A percentile compares a stretch with the other conserved stretches of the same genome.
Conservation (phyloP, 2,888 invertebrate species). For the Erebia aethiops region DNA sequence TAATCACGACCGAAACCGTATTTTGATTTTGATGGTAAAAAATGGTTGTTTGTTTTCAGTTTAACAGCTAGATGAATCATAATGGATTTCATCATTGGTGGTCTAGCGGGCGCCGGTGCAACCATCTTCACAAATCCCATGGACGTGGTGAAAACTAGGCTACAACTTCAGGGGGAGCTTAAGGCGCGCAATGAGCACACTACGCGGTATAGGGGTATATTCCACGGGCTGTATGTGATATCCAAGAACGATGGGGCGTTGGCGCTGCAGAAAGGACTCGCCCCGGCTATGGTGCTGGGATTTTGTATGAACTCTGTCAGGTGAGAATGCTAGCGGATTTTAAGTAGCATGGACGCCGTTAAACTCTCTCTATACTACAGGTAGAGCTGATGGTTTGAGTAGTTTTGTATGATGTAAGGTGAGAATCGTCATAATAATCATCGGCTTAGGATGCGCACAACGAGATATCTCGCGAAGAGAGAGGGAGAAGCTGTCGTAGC, state of each 20-base stretch:
- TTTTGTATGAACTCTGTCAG: slow-evolving; percentile 83
- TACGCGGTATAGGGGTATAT: slow-evolving; percentile 86
- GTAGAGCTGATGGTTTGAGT: slow-evolving; percentile 81
- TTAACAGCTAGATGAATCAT: neutral
- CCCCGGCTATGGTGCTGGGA: slow-evolving; percentile 92
- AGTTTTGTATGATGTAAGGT: too few relatives aligned
- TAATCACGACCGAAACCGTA: too few relatives aligned
- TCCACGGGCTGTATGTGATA: slow-evolving; percentile 90
- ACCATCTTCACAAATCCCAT: slow-evolving; percentile 93
- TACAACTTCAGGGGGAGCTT: slow-evolving; percentile 92
- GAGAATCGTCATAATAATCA: too few relatives aligned
- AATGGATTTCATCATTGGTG: slow-evolving; percentile 90
- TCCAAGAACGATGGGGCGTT: slow-evolving; percentile 88
- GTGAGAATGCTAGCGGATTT: slow-evolving; percentile 49
- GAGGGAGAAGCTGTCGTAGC: too few relatives aligned
- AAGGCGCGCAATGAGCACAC: slow-evolving; percentile 80
- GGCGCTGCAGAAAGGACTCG: slow-evolving; percentile 90
- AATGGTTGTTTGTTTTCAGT: neutral
- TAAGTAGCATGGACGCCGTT: neutral
- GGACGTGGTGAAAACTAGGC: slow-evolving; percentile 93
- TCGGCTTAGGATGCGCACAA: too few relatives aligned
- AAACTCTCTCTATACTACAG: slow-evolving; percentile 89
- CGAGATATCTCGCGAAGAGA: too few relatives aligned
- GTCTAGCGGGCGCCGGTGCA: slow-evolving; percentile 87
- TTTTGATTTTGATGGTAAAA: too few relatives aligned